Base-by-base conservation (phyloP, 2,888 invertebrate species). In the Tenthredo mesomela region DNA sequence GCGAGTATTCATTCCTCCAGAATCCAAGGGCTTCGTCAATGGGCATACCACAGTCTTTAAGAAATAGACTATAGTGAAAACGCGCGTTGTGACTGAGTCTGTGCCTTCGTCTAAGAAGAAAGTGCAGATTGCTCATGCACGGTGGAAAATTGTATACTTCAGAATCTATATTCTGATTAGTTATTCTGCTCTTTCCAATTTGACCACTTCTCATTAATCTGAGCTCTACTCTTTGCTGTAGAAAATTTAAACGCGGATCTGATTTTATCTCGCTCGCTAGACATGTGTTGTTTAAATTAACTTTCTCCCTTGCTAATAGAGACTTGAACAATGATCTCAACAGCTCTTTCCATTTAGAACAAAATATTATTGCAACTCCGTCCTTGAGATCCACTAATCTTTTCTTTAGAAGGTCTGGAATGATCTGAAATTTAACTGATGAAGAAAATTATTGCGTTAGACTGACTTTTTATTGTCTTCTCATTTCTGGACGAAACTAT, bases 1-100 rank as follows among this genome's bases (percentile, higher is more conserved):
- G 94, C 1, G 94, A 94, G 91, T 97, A 96, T 91, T 96, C 96
- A 29, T 91, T 88, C 90, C 94, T 94, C 96, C 96, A 96, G 91
- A 96, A 96, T 37, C 93, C 91, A 70, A 96, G 89, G 12, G 96
- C 95, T 90, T 96, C 95, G 85, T 95, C 94, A 40, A 96, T 89
- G 3, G 95, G 94, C 94, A 97, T 94, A 0, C 96, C 96, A 89
- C 95, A 95, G 88, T 96, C 96, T 94, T 96, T 97, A 80, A 97
- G 92, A 92, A 96, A 97, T 37, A 97, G 93, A 85, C 96, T 96
- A 87, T 96, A 96, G 88, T 95, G 94, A 88, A 96, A 96, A 88
- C 95, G 93, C 47, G 94, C 95, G 86, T 95, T 93, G 89, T 97
- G 96, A 29, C 95, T 94, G n/a, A 96, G 93, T 87, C 96, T 94